phyloP scores from a whole-genome alignment of 2,113 vertebrate genomes.

The Proterorhinus semilunaris region DNA sequence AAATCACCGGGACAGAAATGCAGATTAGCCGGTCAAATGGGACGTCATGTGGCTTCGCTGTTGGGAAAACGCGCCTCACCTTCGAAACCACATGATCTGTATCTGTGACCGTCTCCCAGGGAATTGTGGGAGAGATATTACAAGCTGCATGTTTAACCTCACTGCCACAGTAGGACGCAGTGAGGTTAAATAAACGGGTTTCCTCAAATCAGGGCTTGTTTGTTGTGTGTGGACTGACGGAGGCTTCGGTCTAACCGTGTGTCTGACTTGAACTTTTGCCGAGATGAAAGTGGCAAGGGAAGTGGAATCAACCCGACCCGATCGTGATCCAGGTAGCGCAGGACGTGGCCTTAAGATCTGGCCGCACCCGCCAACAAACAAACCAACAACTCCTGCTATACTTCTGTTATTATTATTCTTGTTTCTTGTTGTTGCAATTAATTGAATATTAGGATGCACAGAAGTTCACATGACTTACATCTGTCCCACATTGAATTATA shows the following conservation, averaged over 20 bases:
- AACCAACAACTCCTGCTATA: no score
- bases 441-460: not conserved
- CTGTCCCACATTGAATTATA: constrained; percentile 6
- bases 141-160: not conserved
- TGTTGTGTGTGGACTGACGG: not conserved
- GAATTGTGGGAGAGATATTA: constrained; percentile 23
- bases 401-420: no score
- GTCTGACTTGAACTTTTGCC: constrained; percentile 45
- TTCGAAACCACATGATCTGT: constrained; percentile 46
- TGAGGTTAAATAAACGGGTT: constrained; percentile 26
- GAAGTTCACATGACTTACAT: constrained; percentile 7
- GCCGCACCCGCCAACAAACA: no score
- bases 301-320: constrained; percentile 35
- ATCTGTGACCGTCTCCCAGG: constrained; percentile 26
- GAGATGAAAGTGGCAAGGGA: constrained; percentile 28
- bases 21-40: constrained; percentile 41
- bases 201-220: constrained; percentile 6
- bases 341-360: no score
- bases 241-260: constrained; percentile 10
- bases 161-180: not conserved
- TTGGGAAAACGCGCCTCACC: constrained; percentile 48
- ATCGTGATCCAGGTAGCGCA: no score
- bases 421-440: no score
- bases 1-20: constrained; percentile 40
- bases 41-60: constrained; percentile 48